phyloP scores from a whole-genome alignment of 2,113 vertebrate species.

The Phainopepla nitens region DNA sequence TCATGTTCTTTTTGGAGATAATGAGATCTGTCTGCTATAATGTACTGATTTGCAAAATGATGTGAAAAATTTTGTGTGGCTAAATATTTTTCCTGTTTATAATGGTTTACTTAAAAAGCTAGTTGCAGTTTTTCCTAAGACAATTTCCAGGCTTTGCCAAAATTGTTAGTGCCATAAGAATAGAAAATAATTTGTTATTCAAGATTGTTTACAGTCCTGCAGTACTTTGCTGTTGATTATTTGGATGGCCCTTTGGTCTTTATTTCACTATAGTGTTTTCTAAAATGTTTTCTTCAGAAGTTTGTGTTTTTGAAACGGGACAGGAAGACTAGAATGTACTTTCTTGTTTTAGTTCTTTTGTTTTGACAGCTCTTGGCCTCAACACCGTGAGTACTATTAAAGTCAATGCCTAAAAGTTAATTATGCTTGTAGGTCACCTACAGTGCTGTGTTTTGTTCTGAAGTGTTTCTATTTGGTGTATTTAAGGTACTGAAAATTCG shows the following conservation, averaged over 20 bases:
- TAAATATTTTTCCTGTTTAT: background rate
- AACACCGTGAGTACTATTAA: background rate
- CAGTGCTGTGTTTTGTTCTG: background rate
- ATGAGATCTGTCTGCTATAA: background rate
- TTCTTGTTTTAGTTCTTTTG: background rate
- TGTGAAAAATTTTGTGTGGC: background rate
- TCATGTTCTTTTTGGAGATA: background rate
- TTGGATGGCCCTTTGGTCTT: background rate
- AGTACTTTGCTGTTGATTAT: background rate
- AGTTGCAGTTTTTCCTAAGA: background rate
- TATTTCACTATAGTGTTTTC: background rate
- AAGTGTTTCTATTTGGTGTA: background rate
- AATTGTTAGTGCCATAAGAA: background rate
- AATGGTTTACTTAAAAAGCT: too few relatives aligned
- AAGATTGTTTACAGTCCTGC: background rate
- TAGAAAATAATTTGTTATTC: background rate
- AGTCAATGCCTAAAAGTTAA: background rate
- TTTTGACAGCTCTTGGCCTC: background rate
- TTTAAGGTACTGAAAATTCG: background rate
- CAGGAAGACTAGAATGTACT: background rate
- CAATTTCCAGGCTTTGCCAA: background rate
- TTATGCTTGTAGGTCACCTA: background rate
- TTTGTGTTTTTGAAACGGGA: background rate
- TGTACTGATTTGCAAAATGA: background rate
- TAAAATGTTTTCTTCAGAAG: background rate